Evolutionary conservation across 2,113 vertebrate species (phyloP), one percentile per base, ranked within the genome.

Genomic region (Paedocypris sp.): DNA sequence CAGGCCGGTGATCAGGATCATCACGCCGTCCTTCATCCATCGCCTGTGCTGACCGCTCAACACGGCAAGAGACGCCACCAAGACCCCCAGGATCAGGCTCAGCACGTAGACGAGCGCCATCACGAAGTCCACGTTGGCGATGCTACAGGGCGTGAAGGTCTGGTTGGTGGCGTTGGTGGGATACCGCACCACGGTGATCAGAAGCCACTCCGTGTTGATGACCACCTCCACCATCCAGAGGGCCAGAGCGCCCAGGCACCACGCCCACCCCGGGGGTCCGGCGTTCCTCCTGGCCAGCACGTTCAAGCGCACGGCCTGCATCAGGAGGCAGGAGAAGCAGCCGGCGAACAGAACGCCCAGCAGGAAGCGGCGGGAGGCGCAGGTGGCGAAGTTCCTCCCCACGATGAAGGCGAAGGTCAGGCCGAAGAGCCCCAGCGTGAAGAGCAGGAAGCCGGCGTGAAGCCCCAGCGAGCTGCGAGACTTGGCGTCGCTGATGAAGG

Each of bases 41-140:
- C 62, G 82, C 58, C 73, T 56, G 19, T 89, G 83, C 64, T 75
- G 83, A 19, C 90, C 91, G 0, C 74, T 86, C 49, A 93, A 74
- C 36, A 80, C 6, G 0, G 82, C 67, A 70, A 90, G 77, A 25
- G 89, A 77, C 0, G 86, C 79, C 18, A 77, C 1, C 0, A 91
- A 66, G 28, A 83, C 76, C 0, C 79, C 83, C 45, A 83, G 61
- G 48, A 97, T 81, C 59, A 99, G 79, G 9, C 75, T 52, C 91
- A 99, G 91, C 11, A 97, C 93, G 0, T 98, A 99, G 77, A 91
- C 89, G 35, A 98, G 85, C 0, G 92, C 91, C 91, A 93, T 91
- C 71, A 86, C 93, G 0, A 97, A 99, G 76, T 99, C 95, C 47
- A 77, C 0, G 0, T 97, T 93, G 5, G 46, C 75, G 9, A 94